Evolutionary conservation across 2,113 vertebrate genomes (phyloP).

Genomic region (Zeus faber): DNA sequence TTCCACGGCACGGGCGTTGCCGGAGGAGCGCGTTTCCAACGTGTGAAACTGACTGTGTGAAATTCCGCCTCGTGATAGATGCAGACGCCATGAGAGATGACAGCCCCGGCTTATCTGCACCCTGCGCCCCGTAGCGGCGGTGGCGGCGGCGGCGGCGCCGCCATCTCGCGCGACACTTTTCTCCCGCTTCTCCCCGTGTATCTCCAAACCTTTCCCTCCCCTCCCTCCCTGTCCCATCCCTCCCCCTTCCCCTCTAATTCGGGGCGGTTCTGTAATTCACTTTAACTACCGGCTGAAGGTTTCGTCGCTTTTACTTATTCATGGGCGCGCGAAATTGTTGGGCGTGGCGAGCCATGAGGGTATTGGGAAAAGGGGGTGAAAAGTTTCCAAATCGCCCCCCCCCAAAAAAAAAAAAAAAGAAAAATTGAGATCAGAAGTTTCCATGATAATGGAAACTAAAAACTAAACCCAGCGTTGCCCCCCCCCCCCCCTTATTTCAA

Average conservation of each 20-base stretch:
- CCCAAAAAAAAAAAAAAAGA: no score
- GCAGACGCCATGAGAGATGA: conserved; percentile 9
- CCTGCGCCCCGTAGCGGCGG: no score
- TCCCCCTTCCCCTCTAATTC: not conserved
- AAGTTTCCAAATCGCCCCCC: conserved; percentile 37
- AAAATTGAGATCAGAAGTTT: conserved; percentile 22
- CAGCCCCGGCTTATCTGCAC: conserved; percentile 31
- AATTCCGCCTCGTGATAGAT: conserved; percentile 26
- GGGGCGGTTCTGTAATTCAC: conserved; percentile 12
- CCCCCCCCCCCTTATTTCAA: conserved; percentile 35
- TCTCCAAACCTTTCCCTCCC: no score
- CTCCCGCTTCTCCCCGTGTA: not conserved
- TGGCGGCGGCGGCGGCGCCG: no score
- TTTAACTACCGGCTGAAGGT: conserved; percentile 11
- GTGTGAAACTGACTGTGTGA: conserved; percentile 26
- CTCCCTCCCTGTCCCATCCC: no score
- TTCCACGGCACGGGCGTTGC: conserved; percentile 15
- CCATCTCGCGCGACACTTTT: not conserved
- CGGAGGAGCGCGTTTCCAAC: conserved; percentile 16
- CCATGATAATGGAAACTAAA: conserved; percentile 27
- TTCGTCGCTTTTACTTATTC: conserved; percentile 41
- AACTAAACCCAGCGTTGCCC: conserved; percentile 23
- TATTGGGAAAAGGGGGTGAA: conserved; percentile 11
- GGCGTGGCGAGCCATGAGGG: conserved; percentile 21
- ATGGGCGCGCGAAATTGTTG: conserved; percentile 19